Percentiles rank a stretch among this genome's conserved stretches.
These are phyloP conservation scores for Trogon melanurus DNA, from an alignment of 2,113 vertebrate genomes.

Conservation along the genomic window DNA sequence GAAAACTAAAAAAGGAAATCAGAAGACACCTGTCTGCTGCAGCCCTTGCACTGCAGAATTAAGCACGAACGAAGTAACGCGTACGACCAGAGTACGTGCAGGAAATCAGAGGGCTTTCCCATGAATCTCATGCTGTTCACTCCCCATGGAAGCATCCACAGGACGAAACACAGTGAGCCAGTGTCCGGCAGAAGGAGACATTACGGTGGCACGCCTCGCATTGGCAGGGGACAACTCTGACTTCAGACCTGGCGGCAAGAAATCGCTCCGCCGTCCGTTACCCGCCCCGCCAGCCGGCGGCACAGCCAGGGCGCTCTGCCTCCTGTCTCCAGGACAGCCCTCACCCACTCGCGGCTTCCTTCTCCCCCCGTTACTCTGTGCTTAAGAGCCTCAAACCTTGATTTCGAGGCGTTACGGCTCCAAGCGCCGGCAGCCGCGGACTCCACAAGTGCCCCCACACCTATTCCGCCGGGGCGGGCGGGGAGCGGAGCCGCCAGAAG, in stretches of 20 bases:
- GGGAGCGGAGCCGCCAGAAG: background rate
- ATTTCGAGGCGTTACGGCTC: background rate
- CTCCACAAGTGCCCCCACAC: background rate
- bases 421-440: background rate
- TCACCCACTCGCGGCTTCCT: fast-evolving
- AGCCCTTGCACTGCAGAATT: background rate
- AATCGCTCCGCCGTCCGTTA: background rate
- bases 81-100: fast-evolving
- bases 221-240: background rate
- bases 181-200: background rate
- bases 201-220: fast-evolving
- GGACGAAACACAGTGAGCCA: background rate
- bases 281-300: fast-evolving
- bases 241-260: background rate
- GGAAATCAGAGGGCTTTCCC: background rate
- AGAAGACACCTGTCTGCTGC: background rate
- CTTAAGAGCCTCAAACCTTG: background rate
- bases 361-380: fast-evolving
- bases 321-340: background rate
- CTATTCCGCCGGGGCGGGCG: too few species aligned
- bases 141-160: fast-evolving
- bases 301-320: background rate
- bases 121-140: background rate
- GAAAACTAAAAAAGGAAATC: too few species aligned
- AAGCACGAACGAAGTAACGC: background rate